These are phyloP conservation scores for Nibea coibor DNA, from an alignment of 2,113 vertebrate species.

Conservation along the genomic window DNA sequence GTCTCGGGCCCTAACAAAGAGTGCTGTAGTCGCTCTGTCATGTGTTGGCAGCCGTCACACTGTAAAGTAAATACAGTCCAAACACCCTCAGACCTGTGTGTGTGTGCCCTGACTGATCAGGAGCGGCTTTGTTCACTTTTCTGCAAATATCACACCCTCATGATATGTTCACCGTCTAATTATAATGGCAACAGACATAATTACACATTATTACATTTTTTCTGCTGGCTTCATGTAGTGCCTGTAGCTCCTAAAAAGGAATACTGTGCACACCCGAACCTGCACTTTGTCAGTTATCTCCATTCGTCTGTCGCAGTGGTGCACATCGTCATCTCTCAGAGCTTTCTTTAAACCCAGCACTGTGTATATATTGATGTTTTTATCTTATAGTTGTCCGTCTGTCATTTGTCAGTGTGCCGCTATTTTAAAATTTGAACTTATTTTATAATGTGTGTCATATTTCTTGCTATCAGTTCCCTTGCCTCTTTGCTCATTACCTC, in stretches of 20 bases:
- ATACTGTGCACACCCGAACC: neutral
- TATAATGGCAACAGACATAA: constrained; percentile 8
- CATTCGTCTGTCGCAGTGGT: neutral
- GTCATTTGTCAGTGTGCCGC: neutral
- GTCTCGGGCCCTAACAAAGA: neutral
- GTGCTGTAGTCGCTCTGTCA: neutral
- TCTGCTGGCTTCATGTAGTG: neutral
- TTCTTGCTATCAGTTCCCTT: neutral
- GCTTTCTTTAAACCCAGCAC: neutral
- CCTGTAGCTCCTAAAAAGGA: neutral
- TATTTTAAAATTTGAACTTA: neutral
- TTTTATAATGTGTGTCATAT: neutral
- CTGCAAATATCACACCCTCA: neutral
- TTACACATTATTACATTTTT: neutral
- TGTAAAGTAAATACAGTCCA: constrained; percentile 5
- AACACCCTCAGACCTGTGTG: neutral
- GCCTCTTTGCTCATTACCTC: neutral
- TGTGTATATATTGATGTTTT: neutral
- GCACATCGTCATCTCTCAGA: neutral
- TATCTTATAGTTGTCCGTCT: neutral
- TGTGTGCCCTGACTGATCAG: neutral
- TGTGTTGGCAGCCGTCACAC: neutral
- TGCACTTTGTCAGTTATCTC: neutral
- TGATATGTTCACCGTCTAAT: constrained; percentile 7
- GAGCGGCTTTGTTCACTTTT: neutral